Conservation (phyloP, 2,113 vertebrate species). For the Amphilophus citrinellus region DNA sequence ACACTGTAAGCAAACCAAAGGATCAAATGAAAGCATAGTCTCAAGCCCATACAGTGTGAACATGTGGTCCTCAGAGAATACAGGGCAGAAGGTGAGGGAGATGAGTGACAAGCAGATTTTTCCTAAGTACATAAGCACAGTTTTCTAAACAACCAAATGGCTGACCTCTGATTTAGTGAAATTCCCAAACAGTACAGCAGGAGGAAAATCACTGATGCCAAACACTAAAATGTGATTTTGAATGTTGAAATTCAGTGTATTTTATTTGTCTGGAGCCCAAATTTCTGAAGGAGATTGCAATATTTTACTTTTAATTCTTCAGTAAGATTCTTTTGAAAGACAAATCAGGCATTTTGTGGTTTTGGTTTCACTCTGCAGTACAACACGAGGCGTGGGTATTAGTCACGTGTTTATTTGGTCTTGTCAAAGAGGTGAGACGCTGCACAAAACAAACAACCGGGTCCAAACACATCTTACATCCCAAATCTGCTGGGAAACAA, state of each 20-base stretch:
- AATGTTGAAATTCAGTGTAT: neutral
- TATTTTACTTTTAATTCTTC: neutral
- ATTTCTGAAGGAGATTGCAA: neutral
- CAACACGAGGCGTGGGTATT: conserved; percentile 63
- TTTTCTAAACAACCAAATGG: conserved; percentile 24
- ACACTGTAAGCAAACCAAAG: conserved; percentile 20
- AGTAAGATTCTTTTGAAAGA: neutral
- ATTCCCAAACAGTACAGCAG: neutral
- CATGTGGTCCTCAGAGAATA: conserved; percentile 58
- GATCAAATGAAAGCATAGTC: conserved; percentile 52
- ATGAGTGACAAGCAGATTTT: conserved; percentile 30
- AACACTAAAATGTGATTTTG: neutral
- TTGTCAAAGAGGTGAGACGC: conserved; percentile 72
- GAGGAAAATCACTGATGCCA: neutral
- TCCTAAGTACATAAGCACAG: conserved; percentile 4
- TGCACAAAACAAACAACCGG: conserved; percentile 56
- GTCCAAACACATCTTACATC: conserved; percentile 59
- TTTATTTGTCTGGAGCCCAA: neutral
- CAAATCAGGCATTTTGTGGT: neutral
- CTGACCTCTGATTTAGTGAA: conserved; percentile 13
- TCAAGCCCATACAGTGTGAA: conserved; percentile 53
- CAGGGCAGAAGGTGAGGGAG: conserved; percentile 50
- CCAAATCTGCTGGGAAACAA: conserved; percentile 45
- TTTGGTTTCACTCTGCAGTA: conserved; percentile 51
- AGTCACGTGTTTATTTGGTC: conserved; percentile 78